A percentile compares a stretch with the other conserved stretches of the same genome.
Evolutionary conservation across 92 coral and sea anemone genomes (phyloP).

Genomic region (Zoanthus gigantus): DNA sequence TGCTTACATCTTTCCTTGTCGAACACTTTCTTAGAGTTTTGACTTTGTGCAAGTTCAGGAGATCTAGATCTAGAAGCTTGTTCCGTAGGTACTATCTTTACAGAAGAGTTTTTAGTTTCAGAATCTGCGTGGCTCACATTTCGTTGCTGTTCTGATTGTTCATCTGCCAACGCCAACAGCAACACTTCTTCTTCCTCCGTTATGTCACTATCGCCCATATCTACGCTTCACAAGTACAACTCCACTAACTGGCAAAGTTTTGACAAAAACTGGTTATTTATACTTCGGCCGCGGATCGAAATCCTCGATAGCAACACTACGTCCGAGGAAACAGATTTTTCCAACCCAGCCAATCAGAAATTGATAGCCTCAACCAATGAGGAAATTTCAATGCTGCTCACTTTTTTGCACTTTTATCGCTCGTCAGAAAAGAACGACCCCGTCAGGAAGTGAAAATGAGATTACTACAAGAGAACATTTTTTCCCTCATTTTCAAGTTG

Average conservation of each 20-base stretch:
- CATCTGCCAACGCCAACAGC: constrained; percentile 10
- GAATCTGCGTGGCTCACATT: constrained; percentile 20
- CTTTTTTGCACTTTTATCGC: neutral
- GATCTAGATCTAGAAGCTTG: neutral
- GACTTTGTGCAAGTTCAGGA: constrained; percentile 5
- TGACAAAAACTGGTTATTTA: neutral
- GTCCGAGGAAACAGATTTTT: constrained; percentile 3
- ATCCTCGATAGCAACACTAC: neutral
- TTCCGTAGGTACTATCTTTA: neutral
- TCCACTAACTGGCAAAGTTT: neutral
- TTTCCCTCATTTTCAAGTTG: too few relatives aligned
- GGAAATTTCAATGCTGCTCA: neutral
- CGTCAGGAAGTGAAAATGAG: too few relatives aligned
- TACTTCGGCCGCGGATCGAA: neutral
- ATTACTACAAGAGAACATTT: too few relatives aligned
- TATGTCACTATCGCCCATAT: neutral
- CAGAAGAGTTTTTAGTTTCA: constrained; percentile 14
- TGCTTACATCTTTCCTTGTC: constrained; percentile 10
- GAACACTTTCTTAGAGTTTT: neutral
- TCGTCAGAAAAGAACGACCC: too few relatives aligned
- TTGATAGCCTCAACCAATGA: neutral
- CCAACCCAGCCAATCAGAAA: neutral
- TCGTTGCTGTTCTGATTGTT: constrained; percentile 11
- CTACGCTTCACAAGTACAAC: neutral
- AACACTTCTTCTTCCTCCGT: constrained; percentile 1